A percentile compares a stretch with the other conserved stretches of the same genome.
Evolutionary conservation across 2,797 vertebrate species (phyloP).

Genomic region (Melanotaenia parkinsoni): DNA sequence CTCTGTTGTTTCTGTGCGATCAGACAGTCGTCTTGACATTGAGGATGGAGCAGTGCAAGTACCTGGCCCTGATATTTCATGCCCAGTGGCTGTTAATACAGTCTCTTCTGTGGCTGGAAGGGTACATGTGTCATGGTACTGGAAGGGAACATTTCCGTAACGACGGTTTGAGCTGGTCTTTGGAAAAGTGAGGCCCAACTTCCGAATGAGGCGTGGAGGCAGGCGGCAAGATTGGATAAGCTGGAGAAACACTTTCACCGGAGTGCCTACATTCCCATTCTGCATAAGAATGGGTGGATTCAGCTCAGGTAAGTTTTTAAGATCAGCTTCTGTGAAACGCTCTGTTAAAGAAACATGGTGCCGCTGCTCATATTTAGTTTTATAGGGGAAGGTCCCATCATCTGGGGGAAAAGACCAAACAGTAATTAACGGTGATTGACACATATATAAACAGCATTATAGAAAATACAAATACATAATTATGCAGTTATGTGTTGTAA

Average conservation of each 20-base stretch:
- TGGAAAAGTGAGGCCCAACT: constrained; percentile 91
- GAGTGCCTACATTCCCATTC: constrained; percentile 93
- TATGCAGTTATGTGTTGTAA: too few relatives aligned
- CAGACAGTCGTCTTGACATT: neutral
- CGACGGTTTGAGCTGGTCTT: constrained; percentile 87
- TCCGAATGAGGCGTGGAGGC: constrained; percentile 89
- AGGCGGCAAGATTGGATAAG: constrained; percentile 93
- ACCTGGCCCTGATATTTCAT: constrained; percentile 80
- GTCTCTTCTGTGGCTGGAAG: constrained; percentile 78
- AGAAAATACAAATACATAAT: too few relatives aligned
- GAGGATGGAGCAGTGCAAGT: constrained; percentile 18
- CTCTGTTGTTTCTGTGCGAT: constrained; percentile 51
- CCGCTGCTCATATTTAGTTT: constrained; percentile 82
- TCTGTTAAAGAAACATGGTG: constrained; percentile 66
- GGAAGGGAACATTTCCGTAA: constrained; percentile 93
- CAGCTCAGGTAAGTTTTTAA: constrained; percentile 87
- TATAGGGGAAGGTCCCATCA: constrained; percentile 74
- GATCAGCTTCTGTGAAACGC: constrained; percentile 81
- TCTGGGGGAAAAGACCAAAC: constrained; percentile 69
- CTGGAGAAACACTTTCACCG: constrained; percentile 88
- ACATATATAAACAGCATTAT: too few relatives aligned
- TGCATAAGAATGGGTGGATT: constrained; percentile 94
- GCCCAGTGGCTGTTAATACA: constrained; percentile 89
- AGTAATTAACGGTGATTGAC: too few relatives aligned
- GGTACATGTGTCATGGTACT: constrained; percentile 80